Conservation (phyloP, 2,113 vertebrate species). For the Odontophorus gujanensis region DNA sequence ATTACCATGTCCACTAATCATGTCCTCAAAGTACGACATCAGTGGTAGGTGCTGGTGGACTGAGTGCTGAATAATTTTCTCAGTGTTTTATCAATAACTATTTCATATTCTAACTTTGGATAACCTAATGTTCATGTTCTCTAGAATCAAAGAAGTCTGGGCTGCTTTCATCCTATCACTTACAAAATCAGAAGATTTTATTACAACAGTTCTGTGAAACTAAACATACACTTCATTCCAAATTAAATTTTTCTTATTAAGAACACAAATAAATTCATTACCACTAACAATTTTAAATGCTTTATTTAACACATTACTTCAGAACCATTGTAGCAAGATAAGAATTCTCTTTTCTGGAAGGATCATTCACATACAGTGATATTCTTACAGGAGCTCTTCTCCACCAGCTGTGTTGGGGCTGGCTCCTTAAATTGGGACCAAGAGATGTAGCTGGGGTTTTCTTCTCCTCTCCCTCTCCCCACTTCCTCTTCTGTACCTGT, state of each 20-base stretch:
- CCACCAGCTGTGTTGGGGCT: accelerated
- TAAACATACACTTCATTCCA: not conserved
- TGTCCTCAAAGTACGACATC: too few relatives aligned
- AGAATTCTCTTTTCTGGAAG: not conserved
- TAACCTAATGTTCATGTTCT: not conserved
- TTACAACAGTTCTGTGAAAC: not conserved
- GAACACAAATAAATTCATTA: not conserved
- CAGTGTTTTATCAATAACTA: not conserved
- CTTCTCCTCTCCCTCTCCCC: not conserved
- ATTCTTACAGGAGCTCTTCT: not conserved
- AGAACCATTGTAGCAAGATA: not conserved
- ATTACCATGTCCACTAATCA: too few relatives aligned
- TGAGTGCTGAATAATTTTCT: conserved; percentile 19
- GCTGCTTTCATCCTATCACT: not conserved
- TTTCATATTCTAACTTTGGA: not conserved
- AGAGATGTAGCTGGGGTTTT: not conserved
- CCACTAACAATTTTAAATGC: not conserved
- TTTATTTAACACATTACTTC: not conserved
- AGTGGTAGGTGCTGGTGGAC: too few relatives aligned
- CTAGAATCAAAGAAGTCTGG: not conserved
- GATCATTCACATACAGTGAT: not conserved
- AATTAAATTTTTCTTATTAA: not conserved
- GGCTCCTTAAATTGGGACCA: not conserved
- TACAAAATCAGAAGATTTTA: not conserved
- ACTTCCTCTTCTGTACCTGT: not conserved